Conservation (phyloP, 2,797 vertebrate species). For the Macropus fuliginosus region DNA sequence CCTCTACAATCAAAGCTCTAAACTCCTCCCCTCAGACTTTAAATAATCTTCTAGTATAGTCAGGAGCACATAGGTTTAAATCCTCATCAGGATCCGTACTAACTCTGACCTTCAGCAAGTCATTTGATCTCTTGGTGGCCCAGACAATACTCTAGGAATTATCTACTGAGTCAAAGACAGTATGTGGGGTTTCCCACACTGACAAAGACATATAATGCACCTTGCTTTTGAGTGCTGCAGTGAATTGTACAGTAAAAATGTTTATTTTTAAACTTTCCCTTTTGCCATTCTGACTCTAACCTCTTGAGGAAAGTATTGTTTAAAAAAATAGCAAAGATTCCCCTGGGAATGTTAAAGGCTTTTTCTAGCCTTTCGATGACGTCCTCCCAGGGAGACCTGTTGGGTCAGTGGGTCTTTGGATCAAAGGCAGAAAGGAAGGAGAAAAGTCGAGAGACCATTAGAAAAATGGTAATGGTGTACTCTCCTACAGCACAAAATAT, state of each 20-base stretch:
- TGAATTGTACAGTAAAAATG: neutral
- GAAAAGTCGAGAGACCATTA: neutral
- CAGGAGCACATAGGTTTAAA: neutral
- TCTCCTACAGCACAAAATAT: neutral
- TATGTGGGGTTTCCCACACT: neutral
- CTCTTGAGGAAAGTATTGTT: conserved; percentile 1
- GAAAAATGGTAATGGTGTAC: neutral
- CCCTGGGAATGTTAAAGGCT: neutral
- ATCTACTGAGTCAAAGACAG: neutral
- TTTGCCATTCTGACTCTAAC: neutral
- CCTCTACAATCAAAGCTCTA: neutral
- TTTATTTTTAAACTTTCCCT: conserved; percentile 8
- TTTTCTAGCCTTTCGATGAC: neutral
- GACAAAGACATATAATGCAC: neutral
- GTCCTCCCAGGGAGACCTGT: neutral
- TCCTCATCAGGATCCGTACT: neutral
- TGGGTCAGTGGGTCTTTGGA: neutral
- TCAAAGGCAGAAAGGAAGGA: neutral
- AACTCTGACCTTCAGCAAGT: neutral
- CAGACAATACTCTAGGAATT: neutral
- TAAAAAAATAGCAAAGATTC: conserved; percentile 13
- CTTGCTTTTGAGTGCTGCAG: conserved; percentile 2
- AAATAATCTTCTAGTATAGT: neutral
- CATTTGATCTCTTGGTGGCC: neutral
- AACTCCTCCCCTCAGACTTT: neutral